Conservation (phyloP, 2,888 invertebrate genomes). For the Sthenelais limicola region DNA sequence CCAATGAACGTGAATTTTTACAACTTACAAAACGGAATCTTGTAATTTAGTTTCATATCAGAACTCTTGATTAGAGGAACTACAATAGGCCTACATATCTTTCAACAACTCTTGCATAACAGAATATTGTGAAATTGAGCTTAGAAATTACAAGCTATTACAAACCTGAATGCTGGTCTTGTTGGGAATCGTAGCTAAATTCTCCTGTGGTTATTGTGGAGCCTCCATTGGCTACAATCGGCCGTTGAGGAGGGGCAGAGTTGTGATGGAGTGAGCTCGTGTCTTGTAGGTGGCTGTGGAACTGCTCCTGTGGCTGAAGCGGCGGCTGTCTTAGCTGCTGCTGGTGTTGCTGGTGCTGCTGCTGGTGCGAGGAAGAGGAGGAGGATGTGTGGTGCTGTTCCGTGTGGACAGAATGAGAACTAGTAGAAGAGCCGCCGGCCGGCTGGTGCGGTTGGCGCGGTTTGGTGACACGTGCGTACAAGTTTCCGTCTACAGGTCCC, state of each 20-base stretch:
- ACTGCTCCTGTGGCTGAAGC: conserved; percentile 22
- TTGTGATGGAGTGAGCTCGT: too few relatives aligned
- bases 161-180: too few relatives aligned
- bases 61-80: too few relatives aligned
- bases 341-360: conserved; percentile 22
- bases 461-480: conserved; percentile 81
- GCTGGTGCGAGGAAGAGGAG: background rate
- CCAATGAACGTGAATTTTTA: too few relatives aligned
- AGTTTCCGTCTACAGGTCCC: conserved; percentile 90
- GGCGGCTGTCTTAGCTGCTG: conserved; percentile 24
- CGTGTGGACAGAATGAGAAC: background rate
- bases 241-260: background rate
- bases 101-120: too few relatives aligned
- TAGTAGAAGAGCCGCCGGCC: background rate
- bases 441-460: conserved; percentile 36
- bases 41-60: too few relatives aligned
- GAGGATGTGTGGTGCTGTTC: background rate
- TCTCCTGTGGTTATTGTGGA: background rate
- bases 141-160: too few relatives aligned
- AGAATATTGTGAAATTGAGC: too few relatives aligned
- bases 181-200: conserved; percentile 26
- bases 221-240: background rate
- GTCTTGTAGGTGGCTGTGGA: too few relatives aligned
- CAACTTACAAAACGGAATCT: too few relatives aligned
- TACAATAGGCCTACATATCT: too few relatives aligned